Conservation (phyloP, 1,140 invertebrate genomes). For the Pentalonia nigronervosa region DNA sequence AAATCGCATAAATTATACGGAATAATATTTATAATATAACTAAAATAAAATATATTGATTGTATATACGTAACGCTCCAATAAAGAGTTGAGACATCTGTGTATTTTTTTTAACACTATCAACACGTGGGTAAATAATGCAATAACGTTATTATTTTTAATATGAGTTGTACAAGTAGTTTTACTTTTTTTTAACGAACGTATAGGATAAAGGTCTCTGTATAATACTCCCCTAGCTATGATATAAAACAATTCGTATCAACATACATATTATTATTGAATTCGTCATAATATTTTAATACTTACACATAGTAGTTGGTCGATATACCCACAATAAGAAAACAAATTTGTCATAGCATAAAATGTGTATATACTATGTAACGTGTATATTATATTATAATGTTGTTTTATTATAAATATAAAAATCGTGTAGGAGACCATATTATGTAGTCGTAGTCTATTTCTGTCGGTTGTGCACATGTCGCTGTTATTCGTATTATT, state of each 20-base stretch:
- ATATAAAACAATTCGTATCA: background rate
- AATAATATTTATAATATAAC: background rate
- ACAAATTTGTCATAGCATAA: constrained; percentile 2
- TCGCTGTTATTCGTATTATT: constrained; percentile 46
- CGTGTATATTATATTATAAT: background rate
- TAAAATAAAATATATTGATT: background rate
- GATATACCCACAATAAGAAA: background rate
- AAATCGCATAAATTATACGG: constrained; percentile 2
- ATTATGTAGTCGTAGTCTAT: constrained; percentile 29
- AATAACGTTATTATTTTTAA: constrained; percentile 35
- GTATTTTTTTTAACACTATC: constrained; percentile 32
- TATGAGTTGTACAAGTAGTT: background rate
- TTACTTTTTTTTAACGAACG: constrained; percentile 22
- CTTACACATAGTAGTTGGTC: background rate
- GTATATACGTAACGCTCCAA: background rate
- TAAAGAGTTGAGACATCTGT: constrained; percentile 37
- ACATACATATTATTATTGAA: background rate
- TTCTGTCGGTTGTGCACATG: constrained; percentile 48
- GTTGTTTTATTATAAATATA: constrained; percentile 50
- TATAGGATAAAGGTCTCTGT: background rate
- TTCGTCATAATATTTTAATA: background rate
- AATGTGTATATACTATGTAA: background rate
- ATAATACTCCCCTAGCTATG: background rate
- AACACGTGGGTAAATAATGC: constrained; percentile 53
- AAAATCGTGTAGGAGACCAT: constrained; percentile 39